A percentile compares a stretch with the other conserved stretches of the same genome.
Evolutionary conservation across 2,888 invertebrate genomes (phyloP).

Genomic region (Blomia tropicalis): DNA sequence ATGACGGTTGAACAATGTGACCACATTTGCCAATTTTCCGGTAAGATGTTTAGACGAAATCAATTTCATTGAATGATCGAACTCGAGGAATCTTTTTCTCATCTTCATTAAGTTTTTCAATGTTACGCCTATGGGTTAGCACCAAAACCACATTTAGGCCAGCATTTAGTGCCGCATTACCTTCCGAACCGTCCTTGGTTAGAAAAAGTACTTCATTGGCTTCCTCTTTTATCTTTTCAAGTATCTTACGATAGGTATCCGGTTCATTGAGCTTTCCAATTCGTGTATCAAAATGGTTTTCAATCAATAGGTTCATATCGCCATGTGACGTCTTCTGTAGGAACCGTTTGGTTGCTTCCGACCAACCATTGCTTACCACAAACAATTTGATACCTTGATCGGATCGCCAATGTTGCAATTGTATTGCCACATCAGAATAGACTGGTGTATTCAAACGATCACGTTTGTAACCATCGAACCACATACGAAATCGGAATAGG

Average conservation of each 20-base stretch:
- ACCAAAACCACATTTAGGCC: no score
- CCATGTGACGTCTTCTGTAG: slow-evolving; percentile 17
- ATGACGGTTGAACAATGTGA: no score
- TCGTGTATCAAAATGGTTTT: slow-evolving; percentile 12
- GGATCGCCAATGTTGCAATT: slow-evolving; percentile 20
- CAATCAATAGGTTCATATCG: slow-evolving; percentile 21
- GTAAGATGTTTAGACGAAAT: background rate
- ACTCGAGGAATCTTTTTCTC: slow-evolving; percentile 1
- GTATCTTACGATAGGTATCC: slow-evolving; percentile 11
- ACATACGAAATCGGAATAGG: background rate
- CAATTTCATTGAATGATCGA: slow-evolving; percentile 19
- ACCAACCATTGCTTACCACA: slow-evolving; percentile 22
- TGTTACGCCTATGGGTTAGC: slow-evolving; percentile 16
- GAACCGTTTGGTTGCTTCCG: slow-evolving; percentile 19
- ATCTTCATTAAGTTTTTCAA: slow-evolving; percentile 10
- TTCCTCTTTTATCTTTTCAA: background rate
- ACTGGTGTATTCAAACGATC: slow-evolving; percentile 14
- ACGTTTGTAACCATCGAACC: slow-evolving; percentile 11
- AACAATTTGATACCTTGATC: slow-evolving; percentile 18
- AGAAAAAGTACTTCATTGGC: slow-evolving; percentile 15
- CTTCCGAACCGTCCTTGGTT: slow-evolving; percentile 19
- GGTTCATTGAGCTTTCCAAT: slow-evolving; percentile 11
- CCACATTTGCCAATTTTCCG: no score
- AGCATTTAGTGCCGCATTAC: no score
- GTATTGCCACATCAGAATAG: slow-evolving; percentile 22